Evolutionary conservation across 1,140 invertebrate species (phyloP).

Genomic region (Drosophila bocki): DNA sequence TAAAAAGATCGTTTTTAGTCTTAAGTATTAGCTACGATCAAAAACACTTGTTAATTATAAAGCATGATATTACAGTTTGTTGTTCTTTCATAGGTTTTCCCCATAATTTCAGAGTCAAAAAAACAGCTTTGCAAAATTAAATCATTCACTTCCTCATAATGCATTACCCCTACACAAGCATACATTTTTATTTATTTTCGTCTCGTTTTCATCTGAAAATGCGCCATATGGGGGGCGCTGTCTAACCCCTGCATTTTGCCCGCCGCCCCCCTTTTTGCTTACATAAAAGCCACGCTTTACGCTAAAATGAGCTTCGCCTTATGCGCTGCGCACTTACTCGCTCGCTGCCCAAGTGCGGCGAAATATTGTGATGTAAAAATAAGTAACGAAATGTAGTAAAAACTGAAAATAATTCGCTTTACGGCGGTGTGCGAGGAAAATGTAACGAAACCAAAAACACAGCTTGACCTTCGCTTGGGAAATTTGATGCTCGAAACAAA

Average conservation of each 20-base stretch:
- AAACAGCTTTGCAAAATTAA: slow-evolving; percentile 7
- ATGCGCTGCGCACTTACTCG: slow-evolving; percentile 58
- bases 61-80: neutral
- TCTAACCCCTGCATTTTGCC: slow-evolving; percentile 7
- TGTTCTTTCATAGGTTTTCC: neutral
- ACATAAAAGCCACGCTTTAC: slow-evolving; percentile 71
- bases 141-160: slow-evolving; percentile 36
- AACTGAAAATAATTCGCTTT: slow-evolving; percentile 62
- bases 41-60: neutral
- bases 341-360: slow-evolving; percentile 17
- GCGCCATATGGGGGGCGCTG: slow-evolving; percentile 36
- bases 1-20: neutral
- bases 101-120: neutral
- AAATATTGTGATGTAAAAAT: slow-evolving; percentile 61
- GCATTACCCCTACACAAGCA: slow-evolving; percentile 21
- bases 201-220: slow-evolving; percentile 49
- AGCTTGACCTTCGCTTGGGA: slow-evolving; percentile 71
- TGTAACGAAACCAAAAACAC: slow-evolving; percentile 58
- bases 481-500: slow-evolving; percentile 61
- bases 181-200: slow-evolving; percentile 44
- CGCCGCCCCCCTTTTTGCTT: slow-evolving; percentile 22
- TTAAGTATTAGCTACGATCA: neutral
- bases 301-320: slow-evolving; percentile 71
- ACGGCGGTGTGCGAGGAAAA: slow-evolving; percentile 21
- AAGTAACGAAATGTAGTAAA: slow-evolving; percentile 54